Conservation (phyloP, 2,888 invertebrate genomes). For the Cataglyphis altisquamis region DNA sequence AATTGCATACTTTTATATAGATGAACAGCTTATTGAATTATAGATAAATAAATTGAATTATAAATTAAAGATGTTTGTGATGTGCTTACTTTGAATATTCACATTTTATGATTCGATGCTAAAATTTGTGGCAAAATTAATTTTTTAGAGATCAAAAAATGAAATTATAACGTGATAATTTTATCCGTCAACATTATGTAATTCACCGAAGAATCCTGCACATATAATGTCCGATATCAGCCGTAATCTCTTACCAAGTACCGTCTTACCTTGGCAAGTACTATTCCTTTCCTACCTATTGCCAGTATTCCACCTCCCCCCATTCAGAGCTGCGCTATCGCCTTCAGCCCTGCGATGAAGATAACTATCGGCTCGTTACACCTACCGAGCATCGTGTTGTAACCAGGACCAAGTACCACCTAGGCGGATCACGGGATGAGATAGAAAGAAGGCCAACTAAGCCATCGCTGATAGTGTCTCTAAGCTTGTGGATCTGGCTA, state of each 20-base stretch:
- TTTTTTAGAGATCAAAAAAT: background rate
- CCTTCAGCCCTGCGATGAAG: conserved; percentile 77
- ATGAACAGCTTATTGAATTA: background rate
- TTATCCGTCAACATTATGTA: background rate
- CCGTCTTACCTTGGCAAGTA: conserved; percentile 68
- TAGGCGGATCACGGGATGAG: conserved; percentile 79
- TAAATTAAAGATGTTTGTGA: background rate
- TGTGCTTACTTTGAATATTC: background rate
- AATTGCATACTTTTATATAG: background rate
- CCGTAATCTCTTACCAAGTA: conserved; percentile 54
- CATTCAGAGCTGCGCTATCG: conserved; percentile 71
- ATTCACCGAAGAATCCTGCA: conserved; percentile 63
- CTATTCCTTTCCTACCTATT: conserved; percentile 51
- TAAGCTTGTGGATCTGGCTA: conserved; percentile 77
- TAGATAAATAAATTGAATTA: background rate
- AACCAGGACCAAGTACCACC: conserved; percentile 72
- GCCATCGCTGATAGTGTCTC: conserved; percentile 82
- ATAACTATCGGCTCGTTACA: conserved; percentile 83
- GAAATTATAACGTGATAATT: background rate
- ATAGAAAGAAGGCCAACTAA: conserved; percentile 80
- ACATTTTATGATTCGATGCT: background rate
- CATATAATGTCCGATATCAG: conserved; percentile 69
- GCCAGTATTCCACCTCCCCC: conserved; percentile 62
- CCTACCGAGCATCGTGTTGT: conserved; percentile 72
- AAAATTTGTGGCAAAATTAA: background rate